Percentiles rank a stretch among this genome's conserved stretches.
These are phyloP conservation scores for Hypselothyrea guttata DNA, from an alignment of 2,888 invertebrate species.

Conservation along the genomic window DNA sequence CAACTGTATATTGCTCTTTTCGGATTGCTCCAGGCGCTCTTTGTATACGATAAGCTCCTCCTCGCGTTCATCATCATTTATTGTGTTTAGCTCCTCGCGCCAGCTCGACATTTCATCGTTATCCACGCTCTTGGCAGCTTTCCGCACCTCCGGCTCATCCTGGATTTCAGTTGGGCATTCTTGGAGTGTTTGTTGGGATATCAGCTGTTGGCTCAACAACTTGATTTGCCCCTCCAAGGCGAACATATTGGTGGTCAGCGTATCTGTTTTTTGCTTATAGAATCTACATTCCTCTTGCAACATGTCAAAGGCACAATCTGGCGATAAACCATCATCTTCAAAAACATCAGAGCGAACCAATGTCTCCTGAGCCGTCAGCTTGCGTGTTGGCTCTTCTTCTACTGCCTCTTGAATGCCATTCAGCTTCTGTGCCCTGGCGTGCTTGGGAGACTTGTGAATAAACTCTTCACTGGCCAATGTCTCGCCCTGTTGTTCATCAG, in stretches of 20 bases:
- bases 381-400: slow-evolving; percentile 30
- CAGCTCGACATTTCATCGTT: slow-evolving; percentile 24
- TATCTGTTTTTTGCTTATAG: slow-evolving; percentile 63
- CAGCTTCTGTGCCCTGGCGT: slow-evolving; percentile 6
- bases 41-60: slow-evolving; percentile 82
- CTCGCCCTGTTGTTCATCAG: slow-evolving; percentile 23
- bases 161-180: background rate
- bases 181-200: slow-evolving; percentile 6
- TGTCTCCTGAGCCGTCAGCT: slow-evolving; percentile 50
- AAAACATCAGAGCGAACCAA: slow-evolving; percentile 30
- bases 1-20: slow-evolving; percentile 76
- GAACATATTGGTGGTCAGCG: slow-evolving; percentile 55
- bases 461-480: slow-evolving; percentile 45
- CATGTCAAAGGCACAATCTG: slow-evolving; percentile 72
- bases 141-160: background rate
- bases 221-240: slow-evolving; percentile 64
- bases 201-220: slow-evolving; percentile 46
- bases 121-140: slow-evolving; percentile 3
- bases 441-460: slow-evolving; percentile 42
- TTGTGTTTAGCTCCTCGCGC: slow-evolving; percentile 69
- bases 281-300: slow-evolving; percentile 76
- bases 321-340: slow-evolving; percentile 16
- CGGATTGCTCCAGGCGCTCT: slow-evolving; percentile 79
- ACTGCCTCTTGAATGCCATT: slow-evolving; percentile 37
- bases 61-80: slow-evolving; percentile 77